A percentile compares a stretch with the other conserved stretches of the same genome.
These are phyloP conservation scores for Thunnus thynnus DNA, from an alignment of 2,113 vertebrate genomes.

Conservation along the genomic window DNA sequence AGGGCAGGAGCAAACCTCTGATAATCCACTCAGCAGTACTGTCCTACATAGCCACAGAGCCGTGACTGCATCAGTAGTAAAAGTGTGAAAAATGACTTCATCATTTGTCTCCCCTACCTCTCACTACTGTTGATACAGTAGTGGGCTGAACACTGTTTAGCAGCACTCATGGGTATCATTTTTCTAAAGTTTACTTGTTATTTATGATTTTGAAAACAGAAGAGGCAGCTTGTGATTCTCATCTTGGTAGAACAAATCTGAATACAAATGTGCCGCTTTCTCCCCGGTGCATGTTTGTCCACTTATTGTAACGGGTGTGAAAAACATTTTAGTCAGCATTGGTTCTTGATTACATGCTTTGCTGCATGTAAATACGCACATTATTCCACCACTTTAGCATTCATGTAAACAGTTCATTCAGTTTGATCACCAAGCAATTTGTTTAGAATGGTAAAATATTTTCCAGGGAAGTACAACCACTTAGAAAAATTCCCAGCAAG, in stretches of 20 bases:
- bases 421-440: conserved; percentile 19
- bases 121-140: conserved; percentile 34
- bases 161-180: conserved; percentile 19
- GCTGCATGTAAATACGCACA: background rate
- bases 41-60: conserved; percentile 65
- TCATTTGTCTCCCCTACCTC: conserved; percentile 35
- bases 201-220: conserved; percentile 18
- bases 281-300: background rate
- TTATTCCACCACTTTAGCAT: conserved; percentile 17
- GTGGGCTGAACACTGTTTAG: conserved; percentile 40
- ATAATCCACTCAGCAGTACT: conserved; percentile 60
- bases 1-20: conserved; percentile 40
- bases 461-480: background rate
- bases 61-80: conserved; percentile 57
- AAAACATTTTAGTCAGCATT: conserved; percentile 6
- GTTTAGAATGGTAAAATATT: conserved; percentile 19
- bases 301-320: background rate
- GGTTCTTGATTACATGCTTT: background rate
- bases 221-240: background rate
- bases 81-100: conserved; percentile 62
- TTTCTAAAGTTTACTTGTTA: conserved; percentile 22
- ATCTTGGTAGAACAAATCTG: background rate
- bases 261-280: conserved; percentile 6
- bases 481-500: conserved; percentile 14
- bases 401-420: conserved; percentile 7